Evolutionary conservation across 35 echinoderm and acorn worm species (phyloP), one percentile per base, ranked within the genome.

Genomic region (Ptychodera flava): DNA sequence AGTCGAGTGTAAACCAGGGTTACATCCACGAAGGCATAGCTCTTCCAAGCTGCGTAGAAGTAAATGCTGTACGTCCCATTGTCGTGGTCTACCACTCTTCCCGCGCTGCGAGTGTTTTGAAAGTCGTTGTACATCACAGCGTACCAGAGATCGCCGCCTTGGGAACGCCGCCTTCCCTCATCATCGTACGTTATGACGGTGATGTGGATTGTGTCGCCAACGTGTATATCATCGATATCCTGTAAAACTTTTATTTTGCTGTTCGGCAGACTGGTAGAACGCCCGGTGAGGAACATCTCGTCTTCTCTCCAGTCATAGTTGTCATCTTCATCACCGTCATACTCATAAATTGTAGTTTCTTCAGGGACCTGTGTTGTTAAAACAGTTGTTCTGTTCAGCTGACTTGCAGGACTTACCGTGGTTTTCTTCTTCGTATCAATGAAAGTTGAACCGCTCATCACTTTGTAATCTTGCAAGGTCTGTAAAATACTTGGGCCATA

Each of bases 61-160:
- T 30, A 64, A 31, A 89, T 80, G 35, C 87, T 89, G 29, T 89
- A 89, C 15, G 87, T 83, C 0, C 87, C 87, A 27, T 89, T 89
- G 22, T 83, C 35, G 87, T 89, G 80, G 75, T 89, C 87, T 16
- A 89, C 31, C 2, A 83, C 80, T 16, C 6, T 16, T 16, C 77
- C 79, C n/a, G 87, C 78, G 75, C 45, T 81, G 14, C 87, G 79
- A 31, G 35, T 80, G 52, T 33, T 37, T 16, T 31, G 37, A 31
- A 22, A 31, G 31, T 33, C 34, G 34, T 80, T 16, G 16, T 79
- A 64, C 30, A 89, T 16, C 38, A 89, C 29, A 6, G 87, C 38
- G 33, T 64, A 33, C 87, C 87, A 89, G 45, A 83, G 83, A 83
- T 89, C 87, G 37, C 79, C 78, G 34, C 87, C 87, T 16, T 84